Evolutionary conservation across 2,797 vertebrate genomes (phyloP).

Genomic region (Sciurus carolinensis): DNA sequence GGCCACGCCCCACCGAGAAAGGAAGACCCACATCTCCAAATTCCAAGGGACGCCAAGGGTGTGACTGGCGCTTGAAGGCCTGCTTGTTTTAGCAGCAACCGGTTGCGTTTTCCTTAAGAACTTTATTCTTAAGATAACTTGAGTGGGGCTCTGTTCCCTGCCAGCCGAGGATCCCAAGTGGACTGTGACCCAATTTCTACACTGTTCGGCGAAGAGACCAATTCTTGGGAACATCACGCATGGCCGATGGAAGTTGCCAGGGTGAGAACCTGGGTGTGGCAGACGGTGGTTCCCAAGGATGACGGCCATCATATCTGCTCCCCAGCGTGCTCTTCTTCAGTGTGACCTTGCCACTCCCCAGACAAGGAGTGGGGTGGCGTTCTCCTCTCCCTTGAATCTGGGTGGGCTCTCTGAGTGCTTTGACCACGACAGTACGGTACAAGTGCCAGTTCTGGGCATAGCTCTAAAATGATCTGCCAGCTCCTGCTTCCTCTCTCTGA

Average conservation of each 20-base stretch:
- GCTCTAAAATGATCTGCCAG: background rate
- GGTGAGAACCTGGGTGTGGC: background rate
- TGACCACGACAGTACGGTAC: background rate
- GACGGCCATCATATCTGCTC: background rate
- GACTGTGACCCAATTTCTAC: background rate
- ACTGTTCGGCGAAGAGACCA: background rate
- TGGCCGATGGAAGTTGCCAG: background rate
- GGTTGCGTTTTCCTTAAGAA: background rate
- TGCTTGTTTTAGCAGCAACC: background rate
- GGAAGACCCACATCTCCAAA: background rate
- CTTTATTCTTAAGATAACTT: background rate
- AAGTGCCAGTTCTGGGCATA: background rate
- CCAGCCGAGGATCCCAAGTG: background rate
- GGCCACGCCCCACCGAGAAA: background rate
- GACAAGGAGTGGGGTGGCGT: background rate
- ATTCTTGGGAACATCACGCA: background rate
- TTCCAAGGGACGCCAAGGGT: background rate
- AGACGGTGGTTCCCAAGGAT: slow-evolving; percentile 19
- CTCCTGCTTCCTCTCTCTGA: background rate
- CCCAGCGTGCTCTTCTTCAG: background rate
- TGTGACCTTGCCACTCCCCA: background rate
- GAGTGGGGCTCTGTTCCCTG: background rate
- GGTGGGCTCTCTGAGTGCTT: background rate
- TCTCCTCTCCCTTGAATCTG: background rate
- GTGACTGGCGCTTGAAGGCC: background rate